Evolutionary conservation across 2,888 invertebrate species (phyloP), one percentile per base, ranked within the genome.

Genomic region (Pristionchus arcanus): DNA sequence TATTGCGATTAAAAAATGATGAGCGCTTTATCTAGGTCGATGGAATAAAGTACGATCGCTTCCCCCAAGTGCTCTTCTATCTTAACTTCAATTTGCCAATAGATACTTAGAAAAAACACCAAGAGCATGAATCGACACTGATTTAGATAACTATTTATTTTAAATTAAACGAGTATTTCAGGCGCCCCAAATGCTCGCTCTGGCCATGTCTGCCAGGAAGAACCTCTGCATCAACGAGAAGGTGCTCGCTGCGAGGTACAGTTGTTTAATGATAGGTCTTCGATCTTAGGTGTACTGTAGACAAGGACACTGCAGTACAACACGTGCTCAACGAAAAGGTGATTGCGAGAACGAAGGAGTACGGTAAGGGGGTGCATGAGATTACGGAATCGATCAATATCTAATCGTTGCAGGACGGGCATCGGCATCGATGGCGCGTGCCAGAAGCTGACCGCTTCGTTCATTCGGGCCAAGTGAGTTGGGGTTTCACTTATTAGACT

Each of bases 191-290:
- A 96, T 98, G 63, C 96, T 97, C 0, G 99, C 98, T 4, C 95
- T 99, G 63, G 98, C 98, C 5, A 96, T 99, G 37, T 98, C 98
- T 94, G 98, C 99, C 0, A 96, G 99, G 91, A 99, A 99, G 96
- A 99, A 99, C 95, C 96, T 99, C 95, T 99, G 99, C 95, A 97
- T 99, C 95, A 98, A 99, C 96, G 98, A 98, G 9, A 97, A 97
- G 95, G 98, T 89, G 37, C 89, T 98, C 95, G 96, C 90, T 2
- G 86, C 90, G 34, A 74, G 77, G 77, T 77, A 77, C 42, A 42
- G 77, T 77, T 42, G 37, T 11, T 31, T n/a, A n/a, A 55, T 9
- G n/a, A 11, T 21, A 86, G 28, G 13, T 19, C 37, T 88, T 49
- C 16, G 42, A 42, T 42, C 42, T 42, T 42, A 42, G 9, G 42